Conservation (phyloP, 2,113 vertebrate species). For the Ceratotherium simum region DNA sequence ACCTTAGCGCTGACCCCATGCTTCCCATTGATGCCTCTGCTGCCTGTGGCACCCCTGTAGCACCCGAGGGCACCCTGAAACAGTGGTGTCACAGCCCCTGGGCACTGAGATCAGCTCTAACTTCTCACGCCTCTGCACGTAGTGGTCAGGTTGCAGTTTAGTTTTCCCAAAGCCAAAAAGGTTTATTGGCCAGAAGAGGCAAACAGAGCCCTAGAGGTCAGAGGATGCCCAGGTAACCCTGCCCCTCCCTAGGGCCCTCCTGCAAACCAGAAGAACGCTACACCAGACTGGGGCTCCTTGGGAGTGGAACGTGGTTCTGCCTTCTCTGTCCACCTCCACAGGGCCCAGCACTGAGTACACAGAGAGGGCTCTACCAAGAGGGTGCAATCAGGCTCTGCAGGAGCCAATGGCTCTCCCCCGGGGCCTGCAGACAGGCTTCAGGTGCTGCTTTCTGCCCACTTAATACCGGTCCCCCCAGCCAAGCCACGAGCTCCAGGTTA, state of each 20-base stretch:
- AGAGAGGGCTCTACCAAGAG: not conserved
- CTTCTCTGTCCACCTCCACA: not conserved
- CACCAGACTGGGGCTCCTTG: not conserved
- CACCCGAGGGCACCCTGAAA: not conserved
- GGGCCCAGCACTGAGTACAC: not conserved
- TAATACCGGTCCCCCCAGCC: not conserved
- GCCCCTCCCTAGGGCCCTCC: not conserved
- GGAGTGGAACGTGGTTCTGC: not conserved
- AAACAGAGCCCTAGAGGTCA: not conserved
- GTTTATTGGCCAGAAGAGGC: not conserved
- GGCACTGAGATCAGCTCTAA: not conserved
- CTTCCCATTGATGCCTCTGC: not conserved
- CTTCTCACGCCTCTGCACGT: not conserved
- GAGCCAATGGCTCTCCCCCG: fast-evolving
- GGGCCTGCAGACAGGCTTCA: not conserved
- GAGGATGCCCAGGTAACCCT: not conserved
- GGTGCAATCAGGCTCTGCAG: not conserved
- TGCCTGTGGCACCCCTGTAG: not conserved
- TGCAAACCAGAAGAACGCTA: not conserved
- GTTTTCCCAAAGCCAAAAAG: not conserved
- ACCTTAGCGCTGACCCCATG: not conserved
- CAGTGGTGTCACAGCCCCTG: not conserved
- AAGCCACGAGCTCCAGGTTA: not conserved
- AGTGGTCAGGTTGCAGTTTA: not conserved
- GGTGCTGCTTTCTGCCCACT: not conserved